A percentile compares a stretch with the other conserved stretches of the same genome.
These are phyloP conservation scores for Campoletis sonorensis DNA, from an alignment of 1,140 invertebrate species.

Conservation along the genomic window DNA sequence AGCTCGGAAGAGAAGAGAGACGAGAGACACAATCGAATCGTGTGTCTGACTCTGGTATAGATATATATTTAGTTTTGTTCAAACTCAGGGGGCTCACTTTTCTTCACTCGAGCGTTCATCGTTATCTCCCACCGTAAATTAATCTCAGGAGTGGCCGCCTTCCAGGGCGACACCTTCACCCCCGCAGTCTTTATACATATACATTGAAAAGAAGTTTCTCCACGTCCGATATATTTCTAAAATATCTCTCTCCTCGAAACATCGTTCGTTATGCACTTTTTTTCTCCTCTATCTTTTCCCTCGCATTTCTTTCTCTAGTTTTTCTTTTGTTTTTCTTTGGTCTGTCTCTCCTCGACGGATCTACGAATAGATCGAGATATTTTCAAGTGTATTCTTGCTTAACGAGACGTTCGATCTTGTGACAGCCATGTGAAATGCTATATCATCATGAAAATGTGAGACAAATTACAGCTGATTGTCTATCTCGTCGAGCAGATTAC, in stretches of 20 bases:
- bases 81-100: slow-evolving; percentile 37
- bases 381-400: not conserved
- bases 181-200: slow-evolving; percentile 12
- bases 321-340: slow-evolving; percentile 19
- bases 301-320: slow-evolving; percentile 2
- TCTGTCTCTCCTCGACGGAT: not conserved
- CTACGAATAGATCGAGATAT: slow-evolving; percentile 39
- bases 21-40: slow-evolving; percentile 72
- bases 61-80: slow-evolving; percentile 14
- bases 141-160: slow-evolving; percentile 64
- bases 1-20: slow-evolving; percentile 46
- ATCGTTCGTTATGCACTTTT: slow-evolving; percentile 34
- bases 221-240: slow-evolving; percentile 64
- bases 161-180: slow-evolving; percentile 45
- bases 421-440: slow-evolving; percentile 28
- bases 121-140: slow-evolving; percentile 74
- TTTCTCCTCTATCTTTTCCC: slow-evolving; percentile 5
- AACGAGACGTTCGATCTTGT: slow-evolving; percentile 25
- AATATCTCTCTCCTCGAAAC: slow-evolving; percentile 60
- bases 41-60: slow-evolving; percentile 45
- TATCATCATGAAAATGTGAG: slow-evolving; percentile 2
- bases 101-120: slow-evolving; percentile 63
- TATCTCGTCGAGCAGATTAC: not conserved
- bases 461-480: not conserved
- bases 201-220: slow-evolving; percentile 27